phyloP scores from a whole-genome alignment of 2,113 vertebrate species.

The Callorhinus ursinus region DNA sequence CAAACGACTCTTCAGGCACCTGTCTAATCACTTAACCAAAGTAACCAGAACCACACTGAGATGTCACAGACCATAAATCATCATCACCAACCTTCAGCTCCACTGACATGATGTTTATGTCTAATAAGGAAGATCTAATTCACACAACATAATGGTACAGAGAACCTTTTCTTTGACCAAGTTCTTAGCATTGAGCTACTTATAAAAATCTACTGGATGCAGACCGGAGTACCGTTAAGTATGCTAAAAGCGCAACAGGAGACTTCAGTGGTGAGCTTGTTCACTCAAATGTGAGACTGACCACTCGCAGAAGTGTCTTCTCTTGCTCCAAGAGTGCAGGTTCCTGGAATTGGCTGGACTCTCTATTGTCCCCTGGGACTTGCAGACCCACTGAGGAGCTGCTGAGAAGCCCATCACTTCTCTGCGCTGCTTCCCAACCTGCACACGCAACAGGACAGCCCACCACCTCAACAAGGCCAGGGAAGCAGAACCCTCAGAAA shows the following conservation, averaged over 20 bases:
- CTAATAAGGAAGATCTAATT: not conserved
- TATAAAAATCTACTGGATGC: not conserved
- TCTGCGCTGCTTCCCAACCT: rapidly evolving
- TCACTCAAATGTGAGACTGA: rapidly evolving
- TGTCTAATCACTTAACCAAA: not conserved
- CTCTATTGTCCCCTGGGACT: not conserved
- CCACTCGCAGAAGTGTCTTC: rapidly evolving
- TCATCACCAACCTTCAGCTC: too few species aligned
- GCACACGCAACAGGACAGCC: not conserved
- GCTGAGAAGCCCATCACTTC: rapidly evolving
- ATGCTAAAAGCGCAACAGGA: not conserved
- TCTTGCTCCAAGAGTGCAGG: not conserved
- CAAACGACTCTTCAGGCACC: rapidly evolving
- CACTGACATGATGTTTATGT: rapidly evolving
- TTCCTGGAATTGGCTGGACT: not conserved
- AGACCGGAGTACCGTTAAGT: not conserved
- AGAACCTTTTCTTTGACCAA: not conserved
- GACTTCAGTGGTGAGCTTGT: not conserved
- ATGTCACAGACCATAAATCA: not conserved
- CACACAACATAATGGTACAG: rapidly evolving
- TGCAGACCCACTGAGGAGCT: rapidly evolving
- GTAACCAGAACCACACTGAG: not conserved
- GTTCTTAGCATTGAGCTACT: not conserved
- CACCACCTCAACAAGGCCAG: not conserved
- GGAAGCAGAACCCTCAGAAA: not conserved